Percentiles rank a stretch among this genome's conserved stretches.
phyloP scores from a whole-genome alignment of 2,113 vertebrate species.

The Rhegmatorhina hoffmannsi region DNA sequence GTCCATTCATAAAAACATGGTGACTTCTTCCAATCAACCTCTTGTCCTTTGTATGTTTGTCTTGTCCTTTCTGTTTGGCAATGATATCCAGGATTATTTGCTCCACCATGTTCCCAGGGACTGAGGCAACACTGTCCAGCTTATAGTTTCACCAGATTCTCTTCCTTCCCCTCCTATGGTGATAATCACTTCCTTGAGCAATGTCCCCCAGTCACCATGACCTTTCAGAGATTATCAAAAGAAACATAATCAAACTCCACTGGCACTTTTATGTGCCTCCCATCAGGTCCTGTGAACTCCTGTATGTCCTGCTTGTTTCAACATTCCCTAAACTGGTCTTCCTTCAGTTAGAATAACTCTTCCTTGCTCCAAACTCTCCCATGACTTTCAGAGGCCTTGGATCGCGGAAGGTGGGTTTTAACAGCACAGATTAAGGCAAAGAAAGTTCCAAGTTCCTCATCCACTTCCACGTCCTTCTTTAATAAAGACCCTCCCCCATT shows the following conservation, averaged over 20 bases:
- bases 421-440: neutral
- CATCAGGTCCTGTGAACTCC: neutral
- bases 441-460: neutral
- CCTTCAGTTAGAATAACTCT: neutral
- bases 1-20: neutral
- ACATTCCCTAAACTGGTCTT: neutral
- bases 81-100: neutral
- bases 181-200: neutral
- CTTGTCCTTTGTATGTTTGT: neutral
- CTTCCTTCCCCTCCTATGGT: neutral
- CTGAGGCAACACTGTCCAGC: neutral
- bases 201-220: neutral
- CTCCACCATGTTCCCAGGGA: neutral
- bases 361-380: neutral
- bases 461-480: neutral
- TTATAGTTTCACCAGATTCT: neutral
- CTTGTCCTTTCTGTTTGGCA: neutral
- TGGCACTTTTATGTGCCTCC: neutral
- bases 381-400: neutral
- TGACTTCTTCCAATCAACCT: neutral
- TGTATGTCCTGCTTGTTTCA: neutral
- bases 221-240: neutral
- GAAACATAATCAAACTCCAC: fast-evolving
- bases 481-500: neutral
- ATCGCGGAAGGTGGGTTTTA: neutral